A percentile compares a stretch with the other conserved stretches of the same genome.
Conservation (phyloP, 2,113 vertebrate species). For the Halcyon malimbica region DNA sequence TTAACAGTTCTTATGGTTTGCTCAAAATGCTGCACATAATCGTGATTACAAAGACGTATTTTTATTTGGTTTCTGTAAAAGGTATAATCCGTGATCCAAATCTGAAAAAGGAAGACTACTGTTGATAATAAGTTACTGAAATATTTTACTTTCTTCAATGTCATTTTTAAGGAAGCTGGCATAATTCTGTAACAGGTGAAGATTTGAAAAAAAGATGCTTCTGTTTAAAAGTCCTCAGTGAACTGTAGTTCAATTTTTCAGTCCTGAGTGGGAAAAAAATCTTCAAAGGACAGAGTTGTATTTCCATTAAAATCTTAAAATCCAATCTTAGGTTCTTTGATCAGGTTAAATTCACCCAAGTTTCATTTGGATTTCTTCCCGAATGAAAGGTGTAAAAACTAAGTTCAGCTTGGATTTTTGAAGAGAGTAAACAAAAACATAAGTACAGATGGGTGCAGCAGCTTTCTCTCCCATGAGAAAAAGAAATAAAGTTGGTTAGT, state of each 20-base stretch:
- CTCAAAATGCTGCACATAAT: not conserved
- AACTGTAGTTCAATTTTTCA: not conserved
- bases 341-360: not conserved
- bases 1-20: not conserved
- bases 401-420: not conserved
- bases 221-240: not conserved
- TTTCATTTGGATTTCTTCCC: constrained; percentile 18
- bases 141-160: not conserved
- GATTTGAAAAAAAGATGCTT: not conserved
- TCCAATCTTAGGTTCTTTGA: not conserved
- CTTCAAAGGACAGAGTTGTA: not conserved
- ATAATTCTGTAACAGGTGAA: not conserved
- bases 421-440: not conserved
- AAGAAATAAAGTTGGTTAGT: not conserved
- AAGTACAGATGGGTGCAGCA: not conserved
- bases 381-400: not conserved
- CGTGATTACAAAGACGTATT: not conserved
- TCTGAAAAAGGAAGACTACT: not conserved
- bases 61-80: not conserved
- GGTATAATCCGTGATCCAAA: not conserved
- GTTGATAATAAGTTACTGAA: not conserved
- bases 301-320: constrained; percentile 21
- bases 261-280: not conserved
- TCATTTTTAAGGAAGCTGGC: not conserved
- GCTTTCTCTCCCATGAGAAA: constrained; percentile 34